These are phyloP conservation scores for Tricholaema leucomelas DNA, from an alignment of 2,113 vertebrate species.

Conservation along the genomic window DNA sequence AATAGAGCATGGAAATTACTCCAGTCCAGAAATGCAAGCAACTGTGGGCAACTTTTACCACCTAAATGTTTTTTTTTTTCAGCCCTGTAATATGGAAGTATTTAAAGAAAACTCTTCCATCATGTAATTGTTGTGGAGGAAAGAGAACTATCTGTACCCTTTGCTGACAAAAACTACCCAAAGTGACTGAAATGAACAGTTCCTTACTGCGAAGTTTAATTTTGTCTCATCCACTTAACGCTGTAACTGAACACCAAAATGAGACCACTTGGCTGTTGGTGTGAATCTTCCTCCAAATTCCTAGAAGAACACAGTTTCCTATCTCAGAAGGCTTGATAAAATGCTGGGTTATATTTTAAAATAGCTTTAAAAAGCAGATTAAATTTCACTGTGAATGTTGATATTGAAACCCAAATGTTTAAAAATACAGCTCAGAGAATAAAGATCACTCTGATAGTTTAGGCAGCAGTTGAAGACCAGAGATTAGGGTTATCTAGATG, in stretches of 20 bases:
- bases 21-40: neutral
- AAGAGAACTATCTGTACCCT: constrained; percentile 60
- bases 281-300: neutral
- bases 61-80: neutral
- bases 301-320: constrained; percentile 17
- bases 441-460: neutral
- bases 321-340: neutral
- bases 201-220: constrained; percentile 55
- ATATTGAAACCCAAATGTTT: neutral
- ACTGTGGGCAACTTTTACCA: neutral
- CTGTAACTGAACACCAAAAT: constrained; percentile 24
- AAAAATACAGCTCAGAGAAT: neutral
- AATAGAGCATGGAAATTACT: neutral
- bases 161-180: constrained; percentile 49
- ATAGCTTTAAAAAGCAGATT: neutral
- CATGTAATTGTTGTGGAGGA: constrained; percentile 24
- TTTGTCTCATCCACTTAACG: constrained; percentile 26
- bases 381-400: neutral
- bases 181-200: constrained; percentile 57
- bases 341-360: neutral
- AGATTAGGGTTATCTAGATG: neutral
- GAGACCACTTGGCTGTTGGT: constrained; percentile 22
- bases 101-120: constrained; percentile 20
- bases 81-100: neutral
- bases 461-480: neutral